A percentile compares a stretch with the other conserved stretches of the same genome.
These are phyloP conservation scores for Resseliella maxima DNA, from an alignment of 2,888 invertebrate species.

Conservation along the genomic window DNA sequence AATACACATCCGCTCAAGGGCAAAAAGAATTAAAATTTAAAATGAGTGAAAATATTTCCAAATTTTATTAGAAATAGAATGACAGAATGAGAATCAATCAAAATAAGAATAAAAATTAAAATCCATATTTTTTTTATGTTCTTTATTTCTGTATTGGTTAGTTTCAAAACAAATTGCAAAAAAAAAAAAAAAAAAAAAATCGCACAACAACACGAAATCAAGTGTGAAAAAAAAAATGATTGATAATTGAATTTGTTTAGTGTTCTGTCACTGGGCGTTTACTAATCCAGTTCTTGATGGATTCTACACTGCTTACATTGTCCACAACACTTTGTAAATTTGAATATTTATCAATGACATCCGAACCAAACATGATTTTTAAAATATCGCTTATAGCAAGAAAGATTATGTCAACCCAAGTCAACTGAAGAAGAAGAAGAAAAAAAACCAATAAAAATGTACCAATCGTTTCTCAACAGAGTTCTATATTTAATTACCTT, in stretches of 20 bases:
- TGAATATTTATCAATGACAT: conserved; percentile 71
- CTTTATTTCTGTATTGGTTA: too few relatives aligned
- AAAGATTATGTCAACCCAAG: conserved; percentile 76
- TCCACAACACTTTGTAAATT: conserved; percentile 71
- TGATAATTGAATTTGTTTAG: conserved; percentile 62
- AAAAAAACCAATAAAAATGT: not conserved
- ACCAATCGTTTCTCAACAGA: conserved; percentile 66
- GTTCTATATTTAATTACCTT: too few relatives aligned
- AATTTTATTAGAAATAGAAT: too few relatives aligned
- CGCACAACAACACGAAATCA: not conserved
- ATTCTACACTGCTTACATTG: conserved; percentile 71
- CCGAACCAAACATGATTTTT: conserved; percentile 70
- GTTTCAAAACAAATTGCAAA: too few relatives aligned
- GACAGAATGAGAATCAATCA: too few relatives aligned
- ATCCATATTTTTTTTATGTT: too few relatives aligned
- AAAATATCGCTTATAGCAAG: conserved; percentile 72
- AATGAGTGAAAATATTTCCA: too few relatives aligned
- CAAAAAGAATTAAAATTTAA: too few relatives aligned
- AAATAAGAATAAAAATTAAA: too few relatives aligned
- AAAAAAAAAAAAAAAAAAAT: too few relatives aligned
- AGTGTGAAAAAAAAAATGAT: not conserved
- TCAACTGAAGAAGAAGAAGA: conserved; percentile 66
- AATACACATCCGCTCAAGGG: too few relatives aligned
- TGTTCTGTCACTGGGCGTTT: conserved; percentile 72
- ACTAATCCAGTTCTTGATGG: conserved; percentile 75